Conservation (phyloP, 2,888 invertebrate species). For the Drosophila anceps region DNA sequence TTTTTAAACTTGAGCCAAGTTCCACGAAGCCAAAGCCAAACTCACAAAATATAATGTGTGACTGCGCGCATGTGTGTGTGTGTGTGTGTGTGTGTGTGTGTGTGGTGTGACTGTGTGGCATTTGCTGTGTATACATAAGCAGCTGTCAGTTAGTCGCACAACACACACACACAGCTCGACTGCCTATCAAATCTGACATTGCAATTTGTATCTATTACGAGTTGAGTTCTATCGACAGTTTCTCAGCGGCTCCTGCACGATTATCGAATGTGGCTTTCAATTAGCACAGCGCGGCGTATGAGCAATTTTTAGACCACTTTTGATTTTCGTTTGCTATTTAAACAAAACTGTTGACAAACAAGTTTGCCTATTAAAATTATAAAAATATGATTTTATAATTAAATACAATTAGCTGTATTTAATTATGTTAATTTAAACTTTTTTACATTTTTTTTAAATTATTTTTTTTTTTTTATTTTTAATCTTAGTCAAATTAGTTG, state of each 20-base stretch:
- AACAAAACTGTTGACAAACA: not conserved
- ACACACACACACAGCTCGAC: conserved; percentile 11
- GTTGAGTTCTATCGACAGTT: conserved; percentile 38
- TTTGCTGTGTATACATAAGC: conserved; percentile 52
- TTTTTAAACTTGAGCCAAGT: conserved; percentile 48
- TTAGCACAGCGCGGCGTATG: conserved; percentile 53
- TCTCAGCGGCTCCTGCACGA: conserved; percentile 9
- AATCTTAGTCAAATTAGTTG: not conserved
- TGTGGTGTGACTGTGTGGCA: conserved; percentile 25
- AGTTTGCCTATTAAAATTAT: not conserved
- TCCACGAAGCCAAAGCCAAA: conserved; percentile 28
- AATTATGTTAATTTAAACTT: conserved; percentile 8
- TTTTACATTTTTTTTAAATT: not conserved
- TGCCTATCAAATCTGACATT: conserved; percentile 54
- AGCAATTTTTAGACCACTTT: conserved; percentile 6
- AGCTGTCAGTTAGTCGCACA: conserved; percentile 15
- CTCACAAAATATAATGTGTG: conserved; percentile 6
- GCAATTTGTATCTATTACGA: conserved; percentile 60
- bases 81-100: conserved; percentile 17
- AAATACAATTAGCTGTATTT: conserved; percentile 3
- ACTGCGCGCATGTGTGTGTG: conserved; percentile 4
- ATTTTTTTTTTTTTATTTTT: not conserved
- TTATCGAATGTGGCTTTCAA: conserved; percentile 45
- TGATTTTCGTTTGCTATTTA: not conserved
- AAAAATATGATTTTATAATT: conserved; percentile 3